phyloP scores from a whole-genome alignment of 2,113 vertebrate genomes.

The Chaetorhynchus papuensis region DNA sequence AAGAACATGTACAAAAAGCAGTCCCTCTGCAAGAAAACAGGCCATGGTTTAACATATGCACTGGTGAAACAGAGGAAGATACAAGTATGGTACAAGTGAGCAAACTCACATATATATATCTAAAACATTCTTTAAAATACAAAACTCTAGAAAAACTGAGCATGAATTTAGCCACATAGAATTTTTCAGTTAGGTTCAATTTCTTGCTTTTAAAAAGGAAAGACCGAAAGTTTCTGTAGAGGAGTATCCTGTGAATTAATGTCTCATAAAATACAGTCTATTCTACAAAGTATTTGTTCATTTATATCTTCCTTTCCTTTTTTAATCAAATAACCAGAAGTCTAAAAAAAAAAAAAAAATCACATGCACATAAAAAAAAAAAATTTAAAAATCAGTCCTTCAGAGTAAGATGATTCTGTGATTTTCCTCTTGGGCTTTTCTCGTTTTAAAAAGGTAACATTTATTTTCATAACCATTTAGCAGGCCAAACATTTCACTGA shows the following conservation, averaged over 20 bases:
- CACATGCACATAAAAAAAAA: not conserved
- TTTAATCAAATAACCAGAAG: not conserved
- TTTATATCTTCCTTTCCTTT: not conserved
- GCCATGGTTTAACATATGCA: not conserved
- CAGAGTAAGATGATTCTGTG: not conserved
- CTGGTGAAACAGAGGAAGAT: not conserved
- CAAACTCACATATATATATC: not conserved
- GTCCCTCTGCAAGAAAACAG: not conserved
- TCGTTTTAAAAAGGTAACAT: not conserved
- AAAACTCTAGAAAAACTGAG: not conserved
- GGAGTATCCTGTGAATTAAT: not conserved
- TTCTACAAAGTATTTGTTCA: not conserved
- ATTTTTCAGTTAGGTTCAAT: not conserved
- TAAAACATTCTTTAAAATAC: not conserved
- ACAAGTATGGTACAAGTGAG: not conserved
- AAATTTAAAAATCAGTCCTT: not conserved
- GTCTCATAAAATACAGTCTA: not conserved
- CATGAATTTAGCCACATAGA: not conserved
- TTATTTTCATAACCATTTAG: not conserved
- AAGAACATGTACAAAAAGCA: not conserved
- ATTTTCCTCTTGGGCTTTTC: not conserved
- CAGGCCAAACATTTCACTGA: not conserved
- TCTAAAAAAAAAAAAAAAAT: not conserved
- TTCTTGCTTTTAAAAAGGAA: not conserved
- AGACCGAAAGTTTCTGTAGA: not conserved